These are phyloP conservation scores for Megaustenia siamemsis DNA, from an alignment of 2,888 invertebrate genomes.

Conservation along the genomic window DNA sequence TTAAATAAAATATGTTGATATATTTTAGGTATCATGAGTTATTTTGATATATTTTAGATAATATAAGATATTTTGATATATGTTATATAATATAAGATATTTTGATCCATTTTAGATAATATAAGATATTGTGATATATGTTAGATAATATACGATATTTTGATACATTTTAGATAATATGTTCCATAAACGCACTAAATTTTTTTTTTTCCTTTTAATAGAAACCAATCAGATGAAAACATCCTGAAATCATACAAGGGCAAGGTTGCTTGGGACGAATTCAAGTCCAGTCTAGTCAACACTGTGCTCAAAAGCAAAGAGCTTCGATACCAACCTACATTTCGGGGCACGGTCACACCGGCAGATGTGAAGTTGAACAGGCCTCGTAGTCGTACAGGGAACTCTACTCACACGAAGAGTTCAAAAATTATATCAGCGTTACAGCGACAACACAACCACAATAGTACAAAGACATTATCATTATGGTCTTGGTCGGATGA, in stretches of 20 bases:
- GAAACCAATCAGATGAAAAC: slow-evolving; percentile 65
- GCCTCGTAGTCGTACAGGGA: neutral
- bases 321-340: slow-evolving; percentile 18
- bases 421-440: slow-evolving; percentile 35
- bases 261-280: slow-evolving; percentile 66
- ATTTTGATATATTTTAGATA: too few species aligned
- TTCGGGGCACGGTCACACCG: neutral
- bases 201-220: slow-evolving; percentile 49
- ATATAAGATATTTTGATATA: too few species aligned
- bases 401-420: neutral
- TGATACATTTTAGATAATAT: too few species aligned
- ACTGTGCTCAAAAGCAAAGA: slow-evolving; percentile 33
- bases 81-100: too few species aligned
- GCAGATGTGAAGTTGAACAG: neutral
- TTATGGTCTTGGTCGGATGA: neutral
- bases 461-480: neutral
- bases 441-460: neutral
- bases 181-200: too few species aligned
- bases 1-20: too few species aligned
- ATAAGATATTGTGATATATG: too few species aligned
- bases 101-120: too few species aligned
- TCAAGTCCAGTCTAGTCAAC: slow-evolving; percentile 58
- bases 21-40: too few species aligned
- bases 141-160: too few species aligned
- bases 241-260: slow-evolving; percentile 64